Conservation (phyloP, 1,140 invertebrate genomes). For the Paralvinella palmiformis region DNA sequence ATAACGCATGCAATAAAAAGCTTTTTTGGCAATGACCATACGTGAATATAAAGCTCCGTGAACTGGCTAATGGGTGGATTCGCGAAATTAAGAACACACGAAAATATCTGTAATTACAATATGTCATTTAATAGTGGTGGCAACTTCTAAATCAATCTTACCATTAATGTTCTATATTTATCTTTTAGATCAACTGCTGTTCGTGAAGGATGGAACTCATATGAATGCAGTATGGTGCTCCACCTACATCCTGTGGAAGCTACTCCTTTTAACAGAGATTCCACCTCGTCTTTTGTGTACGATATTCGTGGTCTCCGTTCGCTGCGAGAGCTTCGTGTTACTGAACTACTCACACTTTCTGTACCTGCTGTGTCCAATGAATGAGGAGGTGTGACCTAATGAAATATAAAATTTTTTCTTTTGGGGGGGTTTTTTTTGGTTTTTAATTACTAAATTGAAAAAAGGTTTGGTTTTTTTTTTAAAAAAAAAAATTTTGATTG, state of each 20-base stretch:
- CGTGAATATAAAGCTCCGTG: background rate
- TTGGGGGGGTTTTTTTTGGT: too few species aligned
- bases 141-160: slow-evolving; percentile 14
- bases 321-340: too few species aligned
- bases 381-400: too few species aligned
- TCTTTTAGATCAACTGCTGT: slow-evolving; percentile 38
- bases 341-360: too few species aligned
- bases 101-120: background rate
- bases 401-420: too few species aligned
- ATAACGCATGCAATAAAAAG: background rate
- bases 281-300: slow-evolving; percentile 32
- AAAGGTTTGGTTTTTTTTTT: too few species aligned
- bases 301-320: slow-evolving; percentile 24
- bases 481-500: too few species aligned
- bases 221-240: slow-evolving; percentile 34
- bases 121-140: background rate
- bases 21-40: background rate
- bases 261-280: slow-evolving; percentile 32
- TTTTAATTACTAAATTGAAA: too few species aligned
- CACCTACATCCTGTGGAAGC: slow-evolving; percentile 28
- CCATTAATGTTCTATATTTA: slow-evolving; percentile 36
- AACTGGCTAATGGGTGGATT: background rate
- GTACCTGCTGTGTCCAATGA: too few species aligned
- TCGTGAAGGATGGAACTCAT: slow-evolving; percentile 33
- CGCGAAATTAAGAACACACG: background rate